Percentiles rank a stretch among this genome's conserved stretches.
phyloP scores from a whole-genome alignment of 1,140 invertebrate genomes.

The Apis cerana region DNA sequence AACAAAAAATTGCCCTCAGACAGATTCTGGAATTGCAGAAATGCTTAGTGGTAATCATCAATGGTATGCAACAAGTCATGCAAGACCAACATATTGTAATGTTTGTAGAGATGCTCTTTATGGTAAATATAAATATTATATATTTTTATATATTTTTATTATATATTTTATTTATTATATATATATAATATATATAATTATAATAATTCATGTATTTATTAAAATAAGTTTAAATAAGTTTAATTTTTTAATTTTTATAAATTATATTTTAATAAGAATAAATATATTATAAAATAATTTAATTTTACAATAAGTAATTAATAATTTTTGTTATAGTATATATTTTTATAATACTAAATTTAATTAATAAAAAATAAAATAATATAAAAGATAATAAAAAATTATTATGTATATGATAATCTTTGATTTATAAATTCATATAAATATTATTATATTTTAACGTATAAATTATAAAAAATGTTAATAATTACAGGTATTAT shows the following conservation, averaged over 20 bases:
- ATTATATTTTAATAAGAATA: neutral
- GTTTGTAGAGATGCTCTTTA: constrained; percentile 95
- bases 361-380: neutral
- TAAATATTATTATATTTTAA: too few species aligned
- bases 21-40: constrained; percentile 84
- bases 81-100: constrained; percentile 97
- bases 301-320: neutral
- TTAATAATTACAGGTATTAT: neutral
- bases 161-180: neutral
- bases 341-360: neutral
- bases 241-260: neutral
- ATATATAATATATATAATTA: neutral
- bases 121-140: constrained; percentile 76
- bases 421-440: too few species aligned
- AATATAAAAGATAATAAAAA: too few species aligned
- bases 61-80: constrained; percentile 96
- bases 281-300: neutral
- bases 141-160: neutral
- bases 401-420: too few species aligned
- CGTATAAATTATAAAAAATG: neutral
- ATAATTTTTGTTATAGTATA: too few species aligned
- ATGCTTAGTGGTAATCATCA: constrained; percentile 94
- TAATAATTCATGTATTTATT: constrained; percentile 1
- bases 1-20: constrained; percentile 85
- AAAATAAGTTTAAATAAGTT: neutral